Evolutionary conservation across 2,797 vertebrate species (phyloP), one percentile per base, ranked within the genome.

Genomic region (Anabas testudineus): DNA sequence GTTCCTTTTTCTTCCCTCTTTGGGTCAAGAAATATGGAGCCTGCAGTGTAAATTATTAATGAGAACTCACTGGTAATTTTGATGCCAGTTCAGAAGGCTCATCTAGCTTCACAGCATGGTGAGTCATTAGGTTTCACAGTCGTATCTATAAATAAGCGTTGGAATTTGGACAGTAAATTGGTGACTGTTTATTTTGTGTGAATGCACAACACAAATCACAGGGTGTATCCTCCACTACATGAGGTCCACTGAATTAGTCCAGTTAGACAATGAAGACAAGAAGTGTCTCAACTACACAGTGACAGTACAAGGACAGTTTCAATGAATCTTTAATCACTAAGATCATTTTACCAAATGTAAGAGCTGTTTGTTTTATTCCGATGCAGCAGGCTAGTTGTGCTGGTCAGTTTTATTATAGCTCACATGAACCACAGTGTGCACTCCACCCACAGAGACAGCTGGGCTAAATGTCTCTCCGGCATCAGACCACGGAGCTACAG

Each of bases 21-120:
- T 53, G 71, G 79, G 70, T 77, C 57, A 52, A 54, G 54, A 71
- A 34, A 54, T 53, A 52, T 26, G 32, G 57, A 80, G 66, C 64
- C 74, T 64, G 81, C 39, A 3, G 58, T 36, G 66, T 89, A 43
- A 79, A 82, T 87, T 52, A 80, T 84, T 81, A 78, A 89, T 67
- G 68, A 71, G 71, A 51, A 22, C 53, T 62, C 26, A 19, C 13
- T 57, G 7, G 39, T 54, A 8, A 41, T 69, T 67, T 8, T 1
- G 55, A 58, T 30, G 75, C 61, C 22, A 28, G 57, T 42, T 52
- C 56, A 22, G 67, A 69, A 67, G 63, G 51, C 70, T 80, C 49
- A 8, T 82, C 62, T 12, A 24, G 69, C 72, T 64, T 48, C 67
- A 16, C 67, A 59, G 77, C 48, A 0, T 28, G 57, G 58, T 46